phyloP scores from a whole-genome alignment of 2,888 invertebrate species.

The Pammene fasciana region DNA sequence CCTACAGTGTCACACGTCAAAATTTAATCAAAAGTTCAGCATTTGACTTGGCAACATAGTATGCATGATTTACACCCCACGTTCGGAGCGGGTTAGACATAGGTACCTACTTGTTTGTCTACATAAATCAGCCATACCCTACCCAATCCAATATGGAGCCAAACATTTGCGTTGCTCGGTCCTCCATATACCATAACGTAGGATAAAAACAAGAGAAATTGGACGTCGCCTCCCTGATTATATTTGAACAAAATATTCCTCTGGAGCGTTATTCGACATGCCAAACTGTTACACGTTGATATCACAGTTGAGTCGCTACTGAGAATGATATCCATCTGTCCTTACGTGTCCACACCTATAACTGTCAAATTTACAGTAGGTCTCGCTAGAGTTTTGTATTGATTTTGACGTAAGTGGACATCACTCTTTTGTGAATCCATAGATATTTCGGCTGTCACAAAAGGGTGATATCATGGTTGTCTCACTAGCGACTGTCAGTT shows the following conservation, averaged over 20 bases:
- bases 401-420: too few species aligned
- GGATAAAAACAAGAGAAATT: constrained; percentile 77
- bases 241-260: constrained; percentile 81
- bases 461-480: too few species aligned
- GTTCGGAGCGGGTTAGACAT: constrained; percentile 14
- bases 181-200: constrained; percentile 65
- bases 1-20: neutral
- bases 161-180: constrained; percentile 72
- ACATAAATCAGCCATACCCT: constrained; percentile 53
- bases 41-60: constrained; percentile 23
- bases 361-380: too few species aligned
- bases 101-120: constrained; percentile 38
- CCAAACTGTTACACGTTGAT: too few species aligned
- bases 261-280: too few species aligned
- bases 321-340: too few species aligned
- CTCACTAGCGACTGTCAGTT: too few species aligned
- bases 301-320: too few species aligned
- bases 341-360: too few species aligned
- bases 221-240: constrained; percentile 76
- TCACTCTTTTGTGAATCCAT: too few species aligned
- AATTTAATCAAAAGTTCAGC: constrained; percentile 21
- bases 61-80: constrained; percentile 23
- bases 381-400: too few species aligned
- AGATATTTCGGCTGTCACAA: too few species aligned
- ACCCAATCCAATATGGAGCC: constrained; percentile 70